Percentiles rank a stretch among this genome's conserved stretches.
Evolutionary conservation across 2,888 invertebrate species (phyloP).

Genomic region (Thereva unica): DNA sequence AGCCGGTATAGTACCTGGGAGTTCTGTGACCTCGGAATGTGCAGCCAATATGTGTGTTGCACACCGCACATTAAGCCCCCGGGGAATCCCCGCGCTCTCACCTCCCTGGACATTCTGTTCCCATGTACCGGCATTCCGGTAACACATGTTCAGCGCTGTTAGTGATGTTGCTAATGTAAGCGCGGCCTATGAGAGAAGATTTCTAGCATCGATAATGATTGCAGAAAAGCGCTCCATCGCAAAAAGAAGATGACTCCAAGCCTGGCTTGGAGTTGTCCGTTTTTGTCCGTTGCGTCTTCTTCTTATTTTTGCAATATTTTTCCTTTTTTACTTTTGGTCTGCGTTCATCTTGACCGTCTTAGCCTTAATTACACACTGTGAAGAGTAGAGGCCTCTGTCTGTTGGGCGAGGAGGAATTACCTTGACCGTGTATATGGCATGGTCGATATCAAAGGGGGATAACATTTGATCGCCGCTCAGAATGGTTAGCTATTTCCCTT

Average conservation of each 20-base stretch:
- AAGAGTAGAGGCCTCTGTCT: slow-evolving; percentile 1
- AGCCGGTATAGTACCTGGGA: slow-evolving; percentile 14
- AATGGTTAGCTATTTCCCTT: too few species aligned
- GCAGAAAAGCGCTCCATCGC: neutral
- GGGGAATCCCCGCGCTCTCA: neutral
- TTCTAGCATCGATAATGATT: slow-evolving; percentile 19
- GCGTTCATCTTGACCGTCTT: slow-evolving; percentile 3
- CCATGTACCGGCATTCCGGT: slow-evolving; percentile 19
- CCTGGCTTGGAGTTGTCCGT: slow-evolving; percentile 8
- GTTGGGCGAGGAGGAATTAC: neutral
- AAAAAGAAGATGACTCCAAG: neutral
- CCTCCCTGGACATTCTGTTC: slow-evolving; percentile 5
- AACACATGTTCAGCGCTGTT: slow-evolving; percentile 30
- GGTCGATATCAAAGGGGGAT: neutral
- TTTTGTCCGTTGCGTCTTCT: slow-evolving; percentile 7
- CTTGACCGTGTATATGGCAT: neutral
- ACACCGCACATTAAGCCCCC: neutral
- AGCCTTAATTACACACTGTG: slow-evolving; percentile 30
- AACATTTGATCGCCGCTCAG: neutral
- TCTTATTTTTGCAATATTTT: too few species aligned
- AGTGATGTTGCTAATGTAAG: slow-evolving; percentile 23
- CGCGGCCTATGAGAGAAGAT: slow-evolving; percentile 25
- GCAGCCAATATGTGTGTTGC: neutral
- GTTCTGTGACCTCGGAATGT: slow-evolving; percentile 14
- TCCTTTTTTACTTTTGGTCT: too few species aligned